Percentiles rank a stretch among this genome's conserved stretches.
Evolutionary conservation across 37 sponge, comb jelly and placozoan genomes (phyloP).

Genomic region (Ianthella basta): DNA sequence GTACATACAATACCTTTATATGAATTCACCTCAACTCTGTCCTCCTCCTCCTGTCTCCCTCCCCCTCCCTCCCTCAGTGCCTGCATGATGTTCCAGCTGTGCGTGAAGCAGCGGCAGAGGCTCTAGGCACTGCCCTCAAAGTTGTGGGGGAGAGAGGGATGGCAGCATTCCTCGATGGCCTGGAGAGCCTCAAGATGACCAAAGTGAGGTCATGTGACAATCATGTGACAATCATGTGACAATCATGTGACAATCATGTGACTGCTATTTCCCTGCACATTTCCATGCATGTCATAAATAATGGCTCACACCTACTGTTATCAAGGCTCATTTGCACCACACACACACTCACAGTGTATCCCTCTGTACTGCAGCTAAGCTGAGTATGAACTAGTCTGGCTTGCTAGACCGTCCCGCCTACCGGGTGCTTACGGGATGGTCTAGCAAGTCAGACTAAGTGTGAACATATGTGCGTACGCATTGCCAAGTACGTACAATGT

Average conservation of each 20-base stretch:
- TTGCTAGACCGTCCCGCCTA: too few relatives aligned
- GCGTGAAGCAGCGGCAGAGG: constrained; percentile 81
- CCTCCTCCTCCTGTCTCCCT: not conserved
- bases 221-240: too few relatives aligned
- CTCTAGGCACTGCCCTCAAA: constrained; percentile 85
- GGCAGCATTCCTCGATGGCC: constrained; percentile 69
- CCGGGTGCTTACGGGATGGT: too few relatives aligned
- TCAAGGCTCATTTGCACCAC: not conserved
- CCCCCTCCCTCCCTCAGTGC: constrained; percentile 40
- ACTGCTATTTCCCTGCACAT: too few relatives aligned
- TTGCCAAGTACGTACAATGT: not conserved
- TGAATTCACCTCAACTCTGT: not conserved
- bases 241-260: too few relatives aligned
- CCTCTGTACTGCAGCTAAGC: too few relatives aligned
- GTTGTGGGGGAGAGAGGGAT: constrained; percentile 90
- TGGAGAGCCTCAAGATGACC: constrained; percentile 88
- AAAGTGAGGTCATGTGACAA: constrained; percentile 43
- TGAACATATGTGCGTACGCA: not conserved
- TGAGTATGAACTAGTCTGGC: too few relatives aligned
- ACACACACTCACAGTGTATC: too few relatives aligned
- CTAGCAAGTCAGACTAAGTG: too few relatives aligned
- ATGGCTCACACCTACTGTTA: not conserved
- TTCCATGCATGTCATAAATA: not conserved
- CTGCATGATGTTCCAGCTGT: constrained; percentile 87
- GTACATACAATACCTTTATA: not conserved